Base-by-base conservation (phyloP, 1,140 invertebrate species). In the Elymnias hypermnestra region DNA sequence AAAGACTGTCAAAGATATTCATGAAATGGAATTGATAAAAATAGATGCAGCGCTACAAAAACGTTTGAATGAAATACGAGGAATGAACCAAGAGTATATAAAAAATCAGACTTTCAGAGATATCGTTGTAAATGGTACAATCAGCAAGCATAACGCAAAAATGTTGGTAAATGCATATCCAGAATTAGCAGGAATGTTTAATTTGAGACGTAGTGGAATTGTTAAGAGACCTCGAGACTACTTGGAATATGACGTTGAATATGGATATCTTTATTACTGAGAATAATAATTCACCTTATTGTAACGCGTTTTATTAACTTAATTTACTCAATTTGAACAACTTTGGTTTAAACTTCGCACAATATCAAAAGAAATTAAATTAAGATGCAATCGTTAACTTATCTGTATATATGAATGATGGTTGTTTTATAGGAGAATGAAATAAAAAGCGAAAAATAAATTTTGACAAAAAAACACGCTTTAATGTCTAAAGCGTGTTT, bases 161-260 rank as follows among this genome's bases (percentile, higher is more conserved):
- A 63, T 61, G 46, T 47, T 83, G 14, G 14, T 66, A 7, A 26
- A 67, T 17, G 57, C 51, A 4, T 73, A 78, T 46, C 78, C 78
- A 1, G 72, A 81, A 22, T 44, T 81, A 7, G 19, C 19, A 4
- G 15, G 43, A 33, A 15, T 70, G 22, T 8, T 63, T n/a, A 29
- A 44, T 9, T 47, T 39, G 0, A 40, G 63, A 9, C 51, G 68
- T 0, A 51, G 61, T 7, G 56, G 41, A 7, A 18, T 6, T 2
- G 23, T 2, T 0, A 8, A 48, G 2, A 40, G 18, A 29, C 41
- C 33, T 2, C 31, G 26, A 10, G 63, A 72, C 42, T 63, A 67
- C 46, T 37, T 66, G 7, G 60, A 77, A 6, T 78, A 78, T 36
- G 73, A 83, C 19, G 47, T 83, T 9, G 75, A 79, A 35, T 78